These are phyloP conservation scores for Palythoa caribaeorum DNA, from an alignment of 92 coral and sea anemone genomes.

Conservation along the genomic window DNA sequence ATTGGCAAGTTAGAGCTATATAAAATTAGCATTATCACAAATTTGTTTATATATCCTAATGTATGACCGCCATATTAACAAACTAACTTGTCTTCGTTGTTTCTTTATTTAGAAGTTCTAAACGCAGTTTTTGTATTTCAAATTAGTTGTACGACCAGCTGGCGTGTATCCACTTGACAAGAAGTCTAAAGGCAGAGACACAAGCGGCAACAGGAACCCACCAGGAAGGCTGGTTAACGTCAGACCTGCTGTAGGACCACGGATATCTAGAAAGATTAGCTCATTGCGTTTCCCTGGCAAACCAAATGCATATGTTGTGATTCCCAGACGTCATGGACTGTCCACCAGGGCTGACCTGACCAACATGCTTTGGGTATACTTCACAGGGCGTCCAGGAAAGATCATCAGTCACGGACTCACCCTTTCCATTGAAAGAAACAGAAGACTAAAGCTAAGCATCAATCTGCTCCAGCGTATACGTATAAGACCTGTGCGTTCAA, in stretches of 20 bases:
- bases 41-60: too few relatives aligned
- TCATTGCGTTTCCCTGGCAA: conserved; percentile 48
- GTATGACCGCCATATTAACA: too few relatives aligned
- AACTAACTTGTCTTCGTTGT: too few relatives aligned
- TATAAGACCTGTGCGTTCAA: conserved; percentile 52
- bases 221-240: neutral
- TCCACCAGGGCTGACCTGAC: conserved; percentile 55
- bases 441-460: conserved; percentile 48
- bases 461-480: conserved; percentile 63
- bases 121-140: too few relatives aligned
- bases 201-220: conserved; percentile 24
- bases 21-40: too few relatives aligned
- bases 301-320: conserved; percentile 49
- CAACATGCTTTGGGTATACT: conserved; percentile 48
- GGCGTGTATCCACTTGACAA: conserved; percentile 40
- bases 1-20: too few relatives aligned
- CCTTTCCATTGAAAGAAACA: conserved; percentile 68
- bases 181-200: conserved; percentile 16
- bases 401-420: conserved; percentile 74
- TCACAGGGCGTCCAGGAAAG: conserved; percentile 63
- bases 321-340: conserved; percentile 51
- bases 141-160: neutral
- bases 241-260: conserved; percentile 13
- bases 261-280: conserved; percentile 13
- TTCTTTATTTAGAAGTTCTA: too few relatives aligned